Evolutionary conservation across 30 jellyfish, hydroid and myxozoan species (phyloP).

Genomic region (Aurelia coerulea): DNA sequence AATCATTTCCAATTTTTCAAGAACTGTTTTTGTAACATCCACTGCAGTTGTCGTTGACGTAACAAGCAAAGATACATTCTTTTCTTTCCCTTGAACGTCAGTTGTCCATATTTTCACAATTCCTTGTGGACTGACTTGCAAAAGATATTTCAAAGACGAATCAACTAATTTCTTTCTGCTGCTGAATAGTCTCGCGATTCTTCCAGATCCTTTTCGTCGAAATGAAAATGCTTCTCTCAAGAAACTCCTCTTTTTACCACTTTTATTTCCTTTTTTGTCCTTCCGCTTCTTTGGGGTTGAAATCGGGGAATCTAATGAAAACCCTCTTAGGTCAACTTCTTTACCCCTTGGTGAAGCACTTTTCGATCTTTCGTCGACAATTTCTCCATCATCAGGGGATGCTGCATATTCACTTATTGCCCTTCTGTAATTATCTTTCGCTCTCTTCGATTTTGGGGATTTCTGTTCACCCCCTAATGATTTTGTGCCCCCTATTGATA

Average conservation of each 20-base stretch:
- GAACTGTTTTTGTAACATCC: conserved; percentile 48
- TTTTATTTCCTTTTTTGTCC: background rate
- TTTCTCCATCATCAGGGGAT: conserved; percentile 6
- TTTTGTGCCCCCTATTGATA: conserved; percentile 40
- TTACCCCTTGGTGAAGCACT: conserved; percentile 49
- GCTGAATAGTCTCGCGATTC: conserved; percentile 52
- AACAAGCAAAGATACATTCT: conserved; percentile 41
- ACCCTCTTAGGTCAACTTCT: background rate
- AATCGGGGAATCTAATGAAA: background rate
- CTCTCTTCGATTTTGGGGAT: conserved; percentile 19
- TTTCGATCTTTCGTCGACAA: conserved; percentile 36
- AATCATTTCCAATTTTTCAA: conserved; percentile 58
- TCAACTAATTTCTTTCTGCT: conserved; percentile 73
- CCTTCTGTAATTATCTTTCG: conserved; percentile 44
- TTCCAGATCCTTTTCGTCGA: conserved; percentile 59
- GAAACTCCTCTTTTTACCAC: conserved; percentile 53
- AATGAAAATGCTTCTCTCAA: conserved; percentile 75
- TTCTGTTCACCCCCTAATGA: conserved; percentile 37
- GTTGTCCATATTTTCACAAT: conserved; percentile 41
- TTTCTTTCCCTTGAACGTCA: conserved; percentile 1
- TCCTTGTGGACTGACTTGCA: conserved; percentile 85
- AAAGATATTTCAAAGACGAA: conserved; percentile 56
- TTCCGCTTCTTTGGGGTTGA: background rate
- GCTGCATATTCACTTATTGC: conserved; percentile 52
- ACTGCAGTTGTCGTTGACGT: conserved; percentile 65